Conservation (phyloP, 2,797 vertebrate species). For the Epinephelus malabaricus region DNA sequence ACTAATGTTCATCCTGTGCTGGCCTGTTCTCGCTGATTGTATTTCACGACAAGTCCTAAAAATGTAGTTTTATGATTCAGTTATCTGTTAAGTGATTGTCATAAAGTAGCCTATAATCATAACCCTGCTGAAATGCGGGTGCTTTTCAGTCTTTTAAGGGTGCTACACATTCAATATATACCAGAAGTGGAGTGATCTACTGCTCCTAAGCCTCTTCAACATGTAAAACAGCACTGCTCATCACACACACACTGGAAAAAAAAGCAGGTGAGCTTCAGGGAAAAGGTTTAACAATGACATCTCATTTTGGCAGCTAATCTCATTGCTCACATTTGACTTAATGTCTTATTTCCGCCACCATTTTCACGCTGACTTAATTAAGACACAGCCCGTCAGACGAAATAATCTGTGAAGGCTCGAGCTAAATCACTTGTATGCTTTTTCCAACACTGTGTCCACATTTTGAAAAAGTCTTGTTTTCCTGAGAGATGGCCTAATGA, state of each 20-base stretch:
- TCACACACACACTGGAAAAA: not conserved
- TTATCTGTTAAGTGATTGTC: slow-evolving; percentile 23
- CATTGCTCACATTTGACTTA: slow-evolving; percentile 32
- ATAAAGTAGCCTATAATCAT: slow-evolving; percentile 19
- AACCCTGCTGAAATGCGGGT: slow-evolving; percentile 5
- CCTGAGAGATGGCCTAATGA: slow-evolving; percentile 7
- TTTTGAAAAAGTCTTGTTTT: not conserved
- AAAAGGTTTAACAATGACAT: slow-evolving; percentile 33
- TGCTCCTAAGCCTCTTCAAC: slow-evolving; percentile 11
- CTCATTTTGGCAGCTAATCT: slow-evolving; percentile 32
- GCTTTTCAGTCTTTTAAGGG: slow-evolving; percentile 3
- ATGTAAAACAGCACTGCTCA: slow-evolving; percentile 9
- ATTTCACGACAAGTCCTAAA: slow-evolving; percentile 2
- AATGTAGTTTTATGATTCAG: slow-evolving; percentile 18
- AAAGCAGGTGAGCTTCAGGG: slow-evolving; percentile 33
- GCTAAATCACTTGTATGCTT: not conserved
- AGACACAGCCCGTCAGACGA: slow-evolving; percentile 1
- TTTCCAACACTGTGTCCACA: slow-evolving; percentile 5
- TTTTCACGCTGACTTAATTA: slow-evolving; percentile 23
- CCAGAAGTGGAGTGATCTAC: not conserved
- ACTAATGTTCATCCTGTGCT: not conserved
- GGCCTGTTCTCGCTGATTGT: not conserved
- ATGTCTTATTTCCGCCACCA: slow-evolving; percentile 16
- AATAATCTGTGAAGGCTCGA: not conserved
- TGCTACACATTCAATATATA: slow-evolving; percentile 23